These are phyloP conservation scores for Nicator chloris DNA, from an alignment of 2,113 vertebrate genomes.

Conservation along the genomic window DNA sequence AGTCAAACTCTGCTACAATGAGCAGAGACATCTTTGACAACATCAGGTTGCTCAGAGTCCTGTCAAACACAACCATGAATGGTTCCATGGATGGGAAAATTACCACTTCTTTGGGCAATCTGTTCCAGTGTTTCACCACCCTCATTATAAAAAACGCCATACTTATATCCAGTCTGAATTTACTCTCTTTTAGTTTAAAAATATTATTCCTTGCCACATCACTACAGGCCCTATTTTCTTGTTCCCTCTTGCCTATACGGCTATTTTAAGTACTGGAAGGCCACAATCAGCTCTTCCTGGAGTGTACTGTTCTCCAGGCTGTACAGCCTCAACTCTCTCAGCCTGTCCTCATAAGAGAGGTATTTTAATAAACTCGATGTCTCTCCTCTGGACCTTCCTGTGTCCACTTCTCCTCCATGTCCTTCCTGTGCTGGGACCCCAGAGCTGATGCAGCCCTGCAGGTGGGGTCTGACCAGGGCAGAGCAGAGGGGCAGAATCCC, in stretches of 20 bases:
- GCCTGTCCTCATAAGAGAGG: fast-evolving
- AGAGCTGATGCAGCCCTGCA: neutral
- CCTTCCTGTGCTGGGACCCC: fast-evolving
- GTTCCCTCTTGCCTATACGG: neutral
- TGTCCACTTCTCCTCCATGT: too few species aligned
- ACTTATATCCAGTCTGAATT: neutral
- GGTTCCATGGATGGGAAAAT: neutral
- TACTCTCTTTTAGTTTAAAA: neutral
- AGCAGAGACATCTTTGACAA: neutral
- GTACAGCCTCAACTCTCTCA: neutral
- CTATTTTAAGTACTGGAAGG: neutral
- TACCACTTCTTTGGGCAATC: neutral
- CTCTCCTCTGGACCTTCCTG: neutral
- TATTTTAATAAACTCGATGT: fast-evolving
- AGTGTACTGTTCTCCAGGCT: neutral
- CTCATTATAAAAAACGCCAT: fast-evolving
- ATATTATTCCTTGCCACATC: too few species aligned
- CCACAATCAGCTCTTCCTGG: fast-evolving
- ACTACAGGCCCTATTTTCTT: neutral
- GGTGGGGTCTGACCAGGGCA: neutral
- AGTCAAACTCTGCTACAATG: fast-evolving
- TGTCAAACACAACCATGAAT: fast-evolving
- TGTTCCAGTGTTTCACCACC: neutral
- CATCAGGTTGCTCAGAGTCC: neutral
- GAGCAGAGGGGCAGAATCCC: neutral